Conservation (phyloP, 2,797 vertebrate genomes). For the Notamacropus eugenii region DNA sequence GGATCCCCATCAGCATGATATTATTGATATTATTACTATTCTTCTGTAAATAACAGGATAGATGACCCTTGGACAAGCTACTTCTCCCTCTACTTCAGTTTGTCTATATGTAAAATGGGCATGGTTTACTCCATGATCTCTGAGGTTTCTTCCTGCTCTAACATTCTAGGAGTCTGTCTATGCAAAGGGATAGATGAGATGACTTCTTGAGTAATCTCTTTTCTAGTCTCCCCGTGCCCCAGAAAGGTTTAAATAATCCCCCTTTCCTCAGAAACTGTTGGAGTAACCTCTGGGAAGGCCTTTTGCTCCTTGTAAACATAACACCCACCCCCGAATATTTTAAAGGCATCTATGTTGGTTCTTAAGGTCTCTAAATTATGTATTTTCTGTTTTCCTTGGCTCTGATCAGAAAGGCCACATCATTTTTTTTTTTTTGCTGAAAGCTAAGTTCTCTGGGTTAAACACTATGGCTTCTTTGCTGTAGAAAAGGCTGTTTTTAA, state of each 20-base stretch:
- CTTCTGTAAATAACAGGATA: neutral
- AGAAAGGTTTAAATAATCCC: neutral
- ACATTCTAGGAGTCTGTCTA: neutral
- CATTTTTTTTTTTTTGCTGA: neutral
- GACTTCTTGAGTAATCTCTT: neutral
- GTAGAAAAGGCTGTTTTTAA: constrained; percentile 51
- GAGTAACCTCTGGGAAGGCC: neutral
- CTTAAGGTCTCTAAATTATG: constrained; percentile 15
- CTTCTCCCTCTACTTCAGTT: neutral
- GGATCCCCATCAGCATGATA: neutral
- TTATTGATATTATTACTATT: no score
- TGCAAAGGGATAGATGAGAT: neutral
- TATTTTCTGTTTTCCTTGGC: constrained; percentile 23
- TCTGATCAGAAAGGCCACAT: constrained; percentile 45
- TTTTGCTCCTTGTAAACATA: neutral
- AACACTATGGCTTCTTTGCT: constrained; percentile 35
- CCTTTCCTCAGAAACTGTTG: neutral
- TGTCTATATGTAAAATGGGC: neutral
- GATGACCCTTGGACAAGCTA: neutral
- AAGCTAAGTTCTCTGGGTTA: constrained; percentile 26
- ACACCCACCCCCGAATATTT: neutral
- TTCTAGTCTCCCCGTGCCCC: neutral
- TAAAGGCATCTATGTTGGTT: neutral
- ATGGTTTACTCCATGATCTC: neutral
- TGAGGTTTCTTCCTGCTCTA: neutral